phyloP scores from a whole-genome alignment of 37 sponge, comb jelly and placozoan species.

The Dysidea cf. avara region DNA sequence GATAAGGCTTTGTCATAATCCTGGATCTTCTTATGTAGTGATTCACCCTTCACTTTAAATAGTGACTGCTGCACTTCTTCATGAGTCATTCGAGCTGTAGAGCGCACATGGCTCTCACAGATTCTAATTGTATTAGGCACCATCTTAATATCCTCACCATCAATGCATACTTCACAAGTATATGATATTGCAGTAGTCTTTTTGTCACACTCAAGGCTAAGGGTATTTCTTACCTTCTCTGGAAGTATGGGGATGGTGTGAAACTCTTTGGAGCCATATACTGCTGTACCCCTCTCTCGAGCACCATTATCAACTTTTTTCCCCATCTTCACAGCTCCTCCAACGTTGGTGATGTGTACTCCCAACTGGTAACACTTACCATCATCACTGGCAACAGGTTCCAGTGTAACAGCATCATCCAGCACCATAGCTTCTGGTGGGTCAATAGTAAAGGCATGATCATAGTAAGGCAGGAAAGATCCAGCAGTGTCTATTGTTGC shows the following conservation, averaged over 20 bases:
- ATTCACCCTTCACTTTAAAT: background rate
- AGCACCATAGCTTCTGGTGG: slow-evolving; percentile 50
- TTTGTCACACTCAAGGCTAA: slow-evolving; percentile 20
- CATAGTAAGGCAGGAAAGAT: background rate
- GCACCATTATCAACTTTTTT: slow-evolving; percentile 33
- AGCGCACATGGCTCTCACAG: slow-evolving; percentile 26
- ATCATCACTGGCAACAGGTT: background rate
- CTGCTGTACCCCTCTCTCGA: slow-evolving; percentile 3
- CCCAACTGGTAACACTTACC: slow-evolving; percentile 46
- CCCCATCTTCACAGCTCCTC: slow-evolving; percentile 2
- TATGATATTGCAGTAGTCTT: slow-evolving; percentile 32
- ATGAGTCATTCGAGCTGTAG: slow-evolving; percentile 40
- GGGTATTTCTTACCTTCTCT: background rate
- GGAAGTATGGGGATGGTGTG: slow-evolving; percentile 47
- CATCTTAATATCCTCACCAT: background rate
- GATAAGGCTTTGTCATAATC: background rate
- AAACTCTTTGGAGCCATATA: slow-evolving; percentile 27
- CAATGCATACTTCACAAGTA: slow-evolving; percentile 6
- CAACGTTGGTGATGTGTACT: slow-evolving; percentile 56
- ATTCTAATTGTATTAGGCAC: slow-evolving; percentile 3
- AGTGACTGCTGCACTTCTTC: slow-evolving; percentile 41
- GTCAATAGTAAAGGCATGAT: slow-evolving; percentile 73
- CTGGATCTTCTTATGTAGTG: no score
- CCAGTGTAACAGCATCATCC: slow-evolving; percentile 74
- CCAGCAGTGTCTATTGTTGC: background rate